Conservation (phyloP, 2,797 vertebrate species). For the Sebastes glaucus region DNA sequence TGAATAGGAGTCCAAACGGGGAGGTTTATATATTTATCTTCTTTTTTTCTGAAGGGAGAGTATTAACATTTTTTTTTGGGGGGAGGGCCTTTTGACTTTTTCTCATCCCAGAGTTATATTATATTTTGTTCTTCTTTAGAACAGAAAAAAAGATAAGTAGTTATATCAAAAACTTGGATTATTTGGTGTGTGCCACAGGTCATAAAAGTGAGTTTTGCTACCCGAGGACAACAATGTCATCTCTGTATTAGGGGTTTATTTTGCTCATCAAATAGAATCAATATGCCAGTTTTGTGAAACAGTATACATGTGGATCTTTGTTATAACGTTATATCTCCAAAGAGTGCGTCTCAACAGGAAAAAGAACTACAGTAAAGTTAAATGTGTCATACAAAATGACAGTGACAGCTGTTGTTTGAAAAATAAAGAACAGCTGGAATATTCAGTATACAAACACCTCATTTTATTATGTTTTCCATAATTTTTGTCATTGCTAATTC, state of each 20-base stretch:
- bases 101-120: neutral
- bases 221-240: neutral
- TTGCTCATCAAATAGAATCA: neutral
- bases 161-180: neutral
- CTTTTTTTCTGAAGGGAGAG: neutral
- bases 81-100: neutral
- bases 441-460: neutral
- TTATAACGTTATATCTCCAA: neutral
- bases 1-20: neutral
- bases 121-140: neutral
- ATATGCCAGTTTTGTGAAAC: neutral
- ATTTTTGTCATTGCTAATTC: neutral
- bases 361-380: neutral
- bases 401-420: neutral
- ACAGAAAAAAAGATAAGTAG: neutral
- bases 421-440: neutral
- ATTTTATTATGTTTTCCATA: neutral
- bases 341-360: neutral
- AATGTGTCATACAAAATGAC: neutral
- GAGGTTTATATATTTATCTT: neutral
- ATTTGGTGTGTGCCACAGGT: neutral
- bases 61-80: neutral
- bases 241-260: neutral
- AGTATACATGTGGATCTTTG: neutral
- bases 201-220: neutral